Percentiles rank a stretch among this genome's conserved stretches.
Evolutionary conservation across 2,113 vertebrate species (phyloP).

Genomic region (Lontra canadensis): DNA sequence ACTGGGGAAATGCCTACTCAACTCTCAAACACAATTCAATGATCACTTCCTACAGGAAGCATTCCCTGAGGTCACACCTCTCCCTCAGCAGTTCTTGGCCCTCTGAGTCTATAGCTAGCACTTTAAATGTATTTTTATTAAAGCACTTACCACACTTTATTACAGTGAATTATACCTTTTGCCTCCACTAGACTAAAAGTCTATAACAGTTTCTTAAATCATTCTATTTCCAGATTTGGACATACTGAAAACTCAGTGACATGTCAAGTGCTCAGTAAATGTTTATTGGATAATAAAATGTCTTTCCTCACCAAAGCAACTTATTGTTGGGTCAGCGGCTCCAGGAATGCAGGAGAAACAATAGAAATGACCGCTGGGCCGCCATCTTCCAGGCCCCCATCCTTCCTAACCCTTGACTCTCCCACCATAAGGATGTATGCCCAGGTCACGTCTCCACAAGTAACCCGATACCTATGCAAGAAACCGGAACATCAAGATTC

Average conservation of each 20-base stretch:
- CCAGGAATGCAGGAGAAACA: no score
- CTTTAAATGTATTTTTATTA: background rate
- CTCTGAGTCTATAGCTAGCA: background rate
- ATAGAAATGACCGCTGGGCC: no score
- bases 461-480: no score
- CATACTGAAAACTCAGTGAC: background rate
- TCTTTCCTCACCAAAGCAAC: background rate
- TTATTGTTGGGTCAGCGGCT: background rate
- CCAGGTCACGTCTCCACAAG: no score
- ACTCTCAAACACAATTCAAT: background rate
- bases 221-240: conserved; percentile 12
- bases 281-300: conserved; percentile 4
- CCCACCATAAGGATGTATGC: no score
- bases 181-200: background rate
- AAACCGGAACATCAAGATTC: no score
- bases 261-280: background rate
- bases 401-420: no score
- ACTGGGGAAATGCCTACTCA: background rate
- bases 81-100: background rate
- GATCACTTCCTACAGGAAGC: background rate
- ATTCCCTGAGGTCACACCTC: background rate
- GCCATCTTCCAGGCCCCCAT: no score
- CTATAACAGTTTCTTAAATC: conserved; percentile 35
- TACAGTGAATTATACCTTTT: background rate
- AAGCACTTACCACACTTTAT: background rate